Base-by-base conservation (phyloP, 2,888 invertebrate genomes). In the Nomada fabriciana region DNA sequence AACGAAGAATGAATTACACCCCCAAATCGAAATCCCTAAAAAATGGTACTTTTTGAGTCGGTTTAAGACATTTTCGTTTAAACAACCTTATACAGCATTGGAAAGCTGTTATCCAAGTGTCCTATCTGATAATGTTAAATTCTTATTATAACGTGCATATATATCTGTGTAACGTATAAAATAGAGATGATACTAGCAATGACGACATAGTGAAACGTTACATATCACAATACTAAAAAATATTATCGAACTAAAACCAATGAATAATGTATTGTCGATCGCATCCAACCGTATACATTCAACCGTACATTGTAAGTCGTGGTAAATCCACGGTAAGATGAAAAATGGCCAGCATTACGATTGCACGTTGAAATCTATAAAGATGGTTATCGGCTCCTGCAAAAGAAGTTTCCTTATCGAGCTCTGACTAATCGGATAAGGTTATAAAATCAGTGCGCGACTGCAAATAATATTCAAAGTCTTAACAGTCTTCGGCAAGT, bases 201-300 rank as follows among this genome's bases (percentile, higher is more conserved):
- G 20, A 42, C 10, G 11, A 47, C n/a, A 18, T 4, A 11, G 15
- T 10, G 2, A 15, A 47, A 47, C 50, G n/a, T 18, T 13, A 0
- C 15, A 7, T n/a, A 5, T 15, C 10, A 15, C 15, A 23, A 23
- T 13, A n/a, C 7, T 25, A 20, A 20, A 42, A 4, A 57, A 43
- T 64, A 50, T 55, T 52, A 73, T 59, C 57, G 11, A 25, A 5
- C 9, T 10, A 72, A 29, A 43, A 20, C 10, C 2, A 9, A n/a
- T 42, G 20, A 64, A 73, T 52, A 73, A 73, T 47, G 13, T 64
- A 63, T 76, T 61, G 13, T 71, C 47, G 20, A 23, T 60, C 53
- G 72, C 36, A 18, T n/a, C 7, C 18, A 42, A 23, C 11, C 7
- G 25, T 57, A 25, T 13, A 15, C 47, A 47, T 15, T 47, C 47